A percentile compares a stretch with the other conserved stretches of the same genome.
Evolutionary conservation across 2,113 vertebrate genomes (phyloP).

Genomic region (Sitta europaea): DNA sequence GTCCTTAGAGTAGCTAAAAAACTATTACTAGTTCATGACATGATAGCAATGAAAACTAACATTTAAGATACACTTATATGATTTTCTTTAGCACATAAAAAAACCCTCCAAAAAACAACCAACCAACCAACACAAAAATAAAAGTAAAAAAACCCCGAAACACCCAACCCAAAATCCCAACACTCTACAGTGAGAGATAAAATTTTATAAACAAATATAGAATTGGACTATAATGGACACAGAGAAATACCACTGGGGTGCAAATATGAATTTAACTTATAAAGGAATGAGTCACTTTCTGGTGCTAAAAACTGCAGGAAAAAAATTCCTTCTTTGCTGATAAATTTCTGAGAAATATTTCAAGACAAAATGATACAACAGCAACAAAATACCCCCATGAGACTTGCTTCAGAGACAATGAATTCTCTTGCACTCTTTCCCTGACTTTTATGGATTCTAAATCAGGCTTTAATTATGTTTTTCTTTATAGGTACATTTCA

Average conservation of each 20-base stretch:
- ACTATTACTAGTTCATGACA: not conserved
- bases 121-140: not conserved
- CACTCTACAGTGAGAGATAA: no score
- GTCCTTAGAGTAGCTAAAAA: not conserved
- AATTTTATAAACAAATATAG: not conserved
- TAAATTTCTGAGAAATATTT: not conserved
- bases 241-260: not conserved
- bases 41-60: not conserved
- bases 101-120: not conserved
- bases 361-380: not conserved
- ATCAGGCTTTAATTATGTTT: not conserved
- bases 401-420: not conserved
- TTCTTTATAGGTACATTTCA: not conserved
- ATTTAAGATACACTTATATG: not conserved
- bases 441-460: not conserved
- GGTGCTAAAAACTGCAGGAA: not conserved
- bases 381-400: not conserved
- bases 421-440: not conserved
- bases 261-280: not conserved
- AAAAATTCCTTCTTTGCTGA: not conserved
- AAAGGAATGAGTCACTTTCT: not conserved
- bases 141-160: fast-evolving
- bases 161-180: not conserved
- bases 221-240: not conserved
- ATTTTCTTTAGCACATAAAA: not conserved